phyloP scores from a whole-genome alignment of 2,113 vertebrate species.

The Potamarius usumacintae region DNA sequence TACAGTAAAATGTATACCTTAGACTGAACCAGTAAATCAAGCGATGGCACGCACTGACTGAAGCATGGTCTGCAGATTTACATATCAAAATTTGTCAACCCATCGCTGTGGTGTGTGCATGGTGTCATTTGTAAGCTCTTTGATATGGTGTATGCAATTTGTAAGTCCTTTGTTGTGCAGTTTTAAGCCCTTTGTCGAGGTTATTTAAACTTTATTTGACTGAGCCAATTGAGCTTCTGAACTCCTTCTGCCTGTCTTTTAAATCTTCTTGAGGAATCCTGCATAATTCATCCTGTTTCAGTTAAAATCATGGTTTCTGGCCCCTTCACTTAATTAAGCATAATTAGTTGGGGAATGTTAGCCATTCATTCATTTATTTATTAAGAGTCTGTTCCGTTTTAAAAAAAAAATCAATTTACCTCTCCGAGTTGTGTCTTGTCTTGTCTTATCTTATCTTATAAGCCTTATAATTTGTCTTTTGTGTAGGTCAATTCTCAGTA shows the following conservation, averaged over 20 bases:
- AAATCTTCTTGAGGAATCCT: not conserved
- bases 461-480: not conserved
- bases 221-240: not conserved
- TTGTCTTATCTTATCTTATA: too few species aligned
- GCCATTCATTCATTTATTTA: too few species aligned
- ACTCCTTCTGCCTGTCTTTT: not conserved
- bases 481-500: slow-evolving; percentile 89
- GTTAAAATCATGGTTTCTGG: not conserved
- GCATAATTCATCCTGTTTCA: not conserved
- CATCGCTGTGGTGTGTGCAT: not conserved
- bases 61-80: not conserved
- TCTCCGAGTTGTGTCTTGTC: too few species aligned
- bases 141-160: slow-evolving; percentile 8
- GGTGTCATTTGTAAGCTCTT: not conserved
- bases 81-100: slow-evolving; percentile 1
- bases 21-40: not conserved
- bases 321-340: not conserved
- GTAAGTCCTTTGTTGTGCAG: not conserved
- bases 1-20: slow-evolving; percentile 10
- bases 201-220: not conserved
- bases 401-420: too few species aligned
- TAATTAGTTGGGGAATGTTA: too few species aligned
- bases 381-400: too few species aligned
- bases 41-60: not conserved
- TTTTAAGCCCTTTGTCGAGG: not conserved